Base-by-base conservation (phyloP, 2,888 invertebrate species). In the Harpagoxenus sublaevis region DNA sequence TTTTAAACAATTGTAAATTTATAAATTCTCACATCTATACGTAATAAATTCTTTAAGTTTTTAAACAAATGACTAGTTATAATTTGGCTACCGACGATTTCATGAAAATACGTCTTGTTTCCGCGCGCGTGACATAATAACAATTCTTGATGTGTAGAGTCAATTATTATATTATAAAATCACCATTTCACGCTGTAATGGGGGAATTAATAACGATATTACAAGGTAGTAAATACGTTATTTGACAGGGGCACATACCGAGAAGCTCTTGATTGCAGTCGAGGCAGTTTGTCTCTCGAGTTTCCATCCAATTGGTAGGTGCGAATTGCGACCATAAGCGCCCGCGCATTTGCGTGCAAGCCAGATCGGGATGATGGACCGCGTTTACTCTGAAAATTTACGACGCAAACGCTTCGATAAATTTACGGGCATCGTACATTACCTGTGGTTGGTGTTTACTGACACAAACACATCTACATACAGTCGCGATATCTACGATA, bases 311-410 rank as follows among this genome's bases (percentile, higher is more conserved):
- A 85, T 68, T 71, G 81, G 35, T 57, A 81, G 86, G 86, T 84
- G 87, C 65, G 79, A 68, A 70, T 75, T 71, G 81, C 81, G 57
- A 66, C 57, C 68, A 68, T 68, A 84, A 78, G 62, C 73, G 55
- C 28, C 70, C 57, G 70, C 65, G 83, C 71, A 63, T 35, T 79
- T 71, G 79, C 48, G 48, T 63, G 78, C 75, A 55, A 65, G 85
- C 66, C 65, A 70, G 84, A 81, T 84, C 81, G 55, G 53, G 63
- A 83, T 83, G 60, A 84, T 66, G 81, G 62, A 84, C 35, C 70
- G 45, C 85, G 90, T 93, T 92, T 91, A 87, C 91, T 90, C 88
- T 85, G 89, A 89, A 92, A 93, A 93, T 92, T 92, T 92, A 89
- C 89, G 88, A 87, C 81, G 89, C 87, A 89, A 91, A 90, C 88